A percentile compares a stretch with the other conserved stretches of the same genome.
These are phyloP conservation scores for Zingel zingel DNA, from an alignment of 2,113 vertebrate species.

Conservation along the genomic window DNA sequence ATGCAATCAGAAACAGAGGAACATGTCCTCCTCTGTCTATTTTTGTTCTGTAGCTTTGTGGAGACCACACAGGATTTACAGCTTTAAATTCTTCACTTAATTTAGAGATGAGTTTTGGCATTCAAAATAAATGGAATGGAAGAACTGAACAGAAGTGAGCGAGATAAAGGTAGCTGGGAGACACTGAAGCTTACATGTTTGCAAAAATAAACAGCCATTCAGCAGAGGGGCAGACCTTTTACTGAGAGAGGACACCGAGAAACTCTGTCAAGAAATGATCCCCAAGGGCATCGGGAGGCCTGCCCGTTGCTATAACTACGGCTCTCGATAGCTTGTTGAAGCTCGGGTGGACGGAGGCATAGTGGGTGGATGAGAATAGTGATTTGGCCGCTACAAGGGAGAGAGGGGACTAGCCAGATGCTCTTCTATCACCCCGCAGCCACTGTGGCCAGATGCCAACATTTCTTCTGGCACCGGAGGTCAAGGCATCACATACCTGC, in stretches of 20 bases:
- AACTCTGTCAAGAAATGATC: constrained; percentile 80
- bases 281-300: constrained; percentile 76
- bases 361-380: constrained; percentile 75
- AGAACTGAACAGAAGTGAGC: constrained; percentile 32
- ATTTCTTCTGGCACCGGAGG: constrained; percentile 49
- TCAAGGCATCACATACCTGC: constrained; percentile 51
- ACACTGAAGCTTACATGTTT: constrained; percentile 49
- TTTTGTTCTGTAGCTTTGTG: constrained; percentile 28
- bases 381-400: constrained; percentile 52
- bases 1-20: constrained; percentile 19
- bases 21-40: neutral
- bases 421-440: constrained; percentile 45
- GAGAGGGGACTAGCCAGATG: constrained; percentile 27
- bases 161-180: constrained; percentile 39
- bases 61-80: constrained; percentile 7
- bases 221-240: constrained; percentile 72
- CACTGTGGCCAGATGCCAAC: constrained; percentile 51
- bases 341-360: constrained; percentile 47
- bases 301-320: constrained; percentile 82
- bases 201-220: constrained; percentile 75
- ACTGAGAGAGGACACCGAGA: constrained; percentile 67
- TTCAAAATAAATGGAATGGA: constrained; percentile 34
- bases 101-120: constrained; percentile 48
- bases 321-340: constrained; percentile 34
- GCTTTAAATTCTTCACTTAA: constrained; percentile 32